A percentile compares a stretch with the other conserved stretches of the same genome.
Conservation (phyloP, 2,888 invertebrate species). For the Caenorhabditis sp. region DNA sequence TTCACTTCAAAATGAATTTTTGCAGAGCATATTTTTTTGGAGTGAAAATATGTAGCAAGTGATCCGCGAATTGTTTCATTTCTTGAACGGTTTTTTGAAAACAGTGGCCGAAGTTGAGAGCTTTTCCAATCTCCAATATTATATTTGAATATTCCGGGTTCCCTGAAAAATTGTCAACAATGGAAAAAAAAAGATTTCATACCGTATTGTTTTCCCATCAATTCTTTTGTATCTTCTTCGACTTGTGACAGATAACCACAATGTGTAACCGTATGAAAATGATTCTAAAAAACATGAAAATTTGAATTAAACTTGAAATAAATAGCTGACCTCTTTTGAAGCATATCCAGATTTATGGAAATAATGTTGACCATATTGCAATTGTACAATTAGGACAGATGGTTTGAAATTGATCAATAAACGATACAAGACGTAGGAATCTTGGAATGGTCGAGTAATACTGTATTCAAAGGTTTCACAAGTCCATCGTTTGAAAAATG, state of each 20-base stretch:
- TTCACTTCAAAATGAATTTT: not conserved
- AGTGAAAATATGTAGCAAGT: not conserved
- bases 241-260: too few species aligned
- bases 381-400: not conserved
- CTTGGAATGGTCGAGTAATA: not conserved
- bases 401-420: not conserved
- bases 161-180: too few species aligned
- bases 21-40: not conserved
- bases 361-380: not conserved
- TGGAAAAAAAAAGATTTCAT: too few species aligned
- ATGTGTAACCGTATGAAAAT: not conserved
- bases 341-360: not conserved
- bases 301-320: too few species aligned
- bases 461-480: not conserved
- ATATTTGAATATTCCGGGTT: not conserved
- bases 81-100: not conserved
- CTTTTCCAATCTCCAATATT: not conserved
- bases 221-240: too few species aligned
- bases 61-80: not conserved
- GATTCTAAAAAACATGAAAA: not conserved
- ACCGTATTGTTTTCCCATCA: too few species aligned
- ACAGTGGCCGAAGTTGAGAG: not conserved
- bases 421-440: not conserved
- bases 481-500: not conserved
- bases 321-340: not conserved